Base-by-base conservation (phyloP, 2,888 invertebrate species). In the Alentia gelatinosa region DNA sequence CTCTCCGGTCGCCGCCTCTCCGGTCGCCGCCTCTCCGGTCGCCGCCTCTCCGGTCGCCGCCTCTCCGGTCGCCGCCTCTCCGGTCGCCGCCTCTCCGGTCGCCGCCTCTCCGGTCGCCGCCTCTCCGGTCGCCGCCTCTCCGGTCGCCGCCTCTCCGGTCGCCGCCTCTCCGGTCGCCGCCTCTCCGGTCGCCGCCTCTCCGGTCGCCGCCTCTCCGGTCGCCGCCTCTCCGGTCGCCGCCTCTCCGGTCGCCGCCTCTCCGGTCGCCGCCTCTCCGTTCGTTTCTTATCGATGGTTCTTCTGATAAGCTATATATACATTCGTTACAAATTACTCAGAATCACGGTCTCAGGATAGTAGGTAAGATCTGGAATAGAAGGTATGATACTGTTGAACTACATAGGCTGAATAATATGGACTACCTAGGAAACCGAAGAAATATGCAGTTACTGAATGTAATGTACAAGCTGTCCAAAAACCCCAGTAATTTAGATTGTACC, bases 21-120 rank as follows among this genome's bases (percentile, higher is more conserved):
- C 68, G 7, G 12, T 68, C 68, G 12, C 12, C 68, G 7, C 68
- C 68, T 23, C 26, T 68, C 68, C 68, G 26, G n/a, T 63, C n/a
- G 63, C 37, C 15, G 74, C n/a, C 89, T 23, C 89, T 89, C n/a
- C 89, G 23, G 30, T 89, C n/a, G 35, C 26, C 56, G 74, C n/a
- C 89, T 56, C 33, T 89, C n/a, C 89, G 30, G 63, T 89, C 33
- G 35, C 56, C 3, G 30, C 33, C 75, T 19, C 68, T 75, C 12
- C 90, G 26, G 33, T 75, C 7, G 33, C 35, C 68, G 0, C 33
- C 75, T 35, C 35, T 90, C 15, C 90, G n/a, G 33, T 75, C 33
- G 35, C 56, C 74, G 30, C 33, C 75, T 19, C 47, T 75, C 12
- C 90, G 30, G 0, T 75, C 33, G 33, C 35, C 35, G 0, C 33